These are phyloP conservation scores for Clostera curtula DNA, from an alignment of 2,888 invertebrate genomes.

Conservation along the genomic window DNA sequence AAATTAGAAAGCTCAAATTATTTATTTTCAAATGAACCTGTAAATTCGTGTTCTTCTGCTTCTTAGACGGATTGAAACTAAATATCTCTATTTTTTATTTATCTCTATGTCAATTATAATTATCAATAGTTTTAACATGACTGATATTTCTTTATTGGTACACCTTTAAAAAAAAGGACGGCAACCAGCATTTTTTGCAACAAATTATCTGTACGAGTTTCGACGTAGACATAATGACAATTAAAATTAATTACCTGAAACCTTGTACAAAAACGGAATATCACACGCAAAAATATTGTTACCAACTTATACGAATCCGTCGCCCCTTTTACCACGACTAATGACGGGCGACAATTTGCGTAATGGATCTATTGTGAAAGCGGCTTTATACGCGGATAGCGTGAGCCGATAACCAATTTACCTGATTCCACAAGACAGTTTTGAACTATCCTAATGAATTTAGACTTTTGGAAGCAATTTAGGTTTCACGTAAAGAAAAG, in stretches of 20 bases:
- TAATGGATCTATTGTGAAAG: conserved; percentile 66
- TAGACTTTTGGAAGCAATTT: conserved; percentile 12
- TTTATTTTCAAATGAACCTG: no score
- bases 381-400: conserved; percentile 59
- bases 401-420: conserved; percentile 46
- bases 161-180: no score
- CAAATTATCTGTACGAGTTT: no score
- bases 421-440: conserved; percentile 45
- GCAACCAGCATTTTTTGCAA: no score
- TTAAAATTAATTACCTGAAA: conserved; percentile 24
- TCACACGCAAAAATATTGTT: conserved; percentile 66
- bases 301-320: conserved; percentile 17
- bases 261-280: conserved; percentile 32
- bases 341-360: conserved; percentile 61
- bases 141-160: conserved; percentile 2
- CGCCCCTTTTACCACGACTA: conserved; percentile 28
- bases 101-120: no score
- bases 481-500: no score
- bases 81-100: no score
- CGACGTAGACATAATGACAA: no score
- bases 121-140: not conserved
- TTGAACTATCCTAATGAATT: conserved; percentile 46
- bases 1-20: conserved; percentile 8
- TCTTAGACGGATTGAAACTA: no score
- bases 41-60: no score